Conservation (phyloP, 1,140 invertebrate species). For the Neelides sp. region DNA sequence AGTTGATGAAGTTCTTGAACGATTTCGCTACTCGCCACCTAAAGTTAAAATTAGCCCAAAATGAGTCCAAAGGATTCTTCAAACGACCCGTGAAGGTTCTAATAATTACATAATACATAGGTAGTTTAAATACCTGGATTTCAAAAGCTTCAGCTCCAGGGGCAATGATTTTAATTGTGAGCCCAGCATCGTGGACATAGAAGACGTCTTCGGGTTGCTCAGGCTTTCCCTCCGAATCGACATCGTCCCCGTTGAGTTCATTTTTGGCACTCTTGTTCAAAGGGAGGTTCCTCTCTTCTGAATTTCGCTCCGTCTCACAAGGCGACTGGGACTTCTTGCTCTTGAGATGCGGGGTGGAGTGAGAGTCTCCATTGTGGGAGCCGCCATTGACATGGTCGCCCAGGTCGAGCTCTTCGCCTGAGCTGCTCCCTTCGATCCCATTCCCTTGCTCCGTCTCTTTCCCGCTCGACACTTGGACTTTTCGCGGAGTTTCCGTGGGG, state of each 20-base stretch:
- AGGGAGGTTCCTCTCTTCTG: background rate
- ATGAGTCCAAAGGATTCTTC: background rate
- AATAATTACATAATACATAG: background rate
- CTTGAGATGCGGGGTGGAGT: no score
- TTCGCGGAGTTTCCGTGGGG: constrained; percentile 3
- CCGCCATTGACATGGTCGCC: no score
- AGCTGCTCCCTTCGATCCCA: no score
- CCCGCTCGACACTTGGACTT: constrained; percentile 2
- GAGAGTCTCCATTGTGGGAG: no score
- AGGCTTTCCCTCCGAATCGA: background rate
- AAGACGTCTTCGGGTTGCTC: constrained; percentile 68
- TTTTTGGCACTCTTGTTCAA: constrained; percentile 1
- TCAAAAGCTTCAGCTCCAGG: constrained; percentile 80
- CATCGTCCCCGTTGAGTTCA: background rate
- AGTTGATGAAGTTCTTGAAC: constrained; percentile 98
- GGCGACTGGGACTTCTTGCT: no score
- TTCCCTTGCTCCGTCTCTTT: no score
- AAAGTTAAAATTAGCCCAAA: no score
- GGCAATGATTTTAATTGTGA: constrained; percentile 79
- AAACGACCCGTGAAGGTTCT: background rate
- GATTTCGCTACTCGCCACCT: constrained; percentile 93
- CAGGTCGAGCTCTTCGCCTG: no score
- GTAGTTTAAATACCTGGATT: constrained; percentile 54
- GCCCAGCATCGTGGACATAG: constrained; percentile 77
- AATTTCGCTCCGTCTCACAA: no score